Percentiles rank a stretch among this genome's conserved stretches.
Conservation (phyloP, 2,797 vertebrate genomes). For the Microctenopoma lineatum region DNA sequence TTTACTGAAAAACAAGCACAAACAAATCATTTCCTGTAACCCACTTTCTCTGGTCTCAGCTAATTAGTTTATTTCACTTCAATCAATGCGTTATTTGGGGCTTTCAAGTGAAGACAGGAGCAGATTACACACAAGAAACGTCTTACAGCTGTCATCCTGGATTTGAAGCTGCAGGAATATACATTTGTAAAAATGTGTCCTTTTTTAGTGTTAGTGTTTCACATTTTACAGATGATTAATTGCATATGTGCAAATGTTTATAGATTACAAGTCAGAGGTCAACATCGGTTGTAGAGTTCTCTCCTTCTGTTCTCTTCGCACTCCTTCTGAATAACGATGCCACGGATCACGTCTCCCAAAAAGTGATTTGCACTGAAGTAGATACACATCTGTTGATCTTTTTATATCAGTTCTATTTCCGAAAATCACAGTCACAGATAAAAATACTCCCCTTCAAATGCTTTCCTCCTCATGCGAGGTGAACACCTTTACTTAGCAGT, state of each 20-base stretch:
- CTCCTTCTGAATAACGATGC: neutral
- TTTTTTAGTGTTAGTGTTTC: too few species aligned
- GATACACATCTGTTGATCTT: neutral
- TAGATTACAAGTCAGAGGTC: constrained; percentile 1
- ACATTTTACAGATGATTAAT: too few species aligned
- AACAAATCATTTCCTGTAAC: neutral
- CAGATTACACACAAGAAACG: constrained; percentile 34
- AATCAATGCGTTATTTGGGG: constrained; percentile 47
- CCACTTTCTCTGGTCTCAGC: constrained; percentile 11
- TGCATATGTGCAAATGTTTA: neutral
- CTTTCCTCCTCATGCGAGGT: constrained; percentile 30
- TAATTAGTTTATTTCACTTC: constrained; percentile 37
- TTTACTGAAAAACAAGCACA: neutral
- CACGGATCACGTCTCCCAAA: neutral
- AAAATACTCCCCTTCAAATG: constrained; percentile 23
- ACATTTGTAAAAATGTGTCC: too few species aligned
- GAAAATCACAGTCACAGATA: constrained; percentile 6
- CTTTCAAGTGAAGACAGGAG: constrained; percentile 35
- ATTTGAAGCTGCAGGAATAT: constrained; percentile 5
- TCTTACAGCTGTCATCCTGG: neutral
- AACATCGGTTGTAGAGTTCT: neutral
- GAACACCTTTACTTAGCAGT: constrained; percentile 48
- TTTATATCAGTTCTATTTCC: constrained; percentile 3
- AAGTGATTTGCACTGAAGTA: constrained; percentile 12
- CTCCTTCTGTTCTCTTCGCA: neutral